phyloP scores from a whole-genome alignment of 1,140 invertebrate genomes.

The Tetramorium parvispinum region DNA sequence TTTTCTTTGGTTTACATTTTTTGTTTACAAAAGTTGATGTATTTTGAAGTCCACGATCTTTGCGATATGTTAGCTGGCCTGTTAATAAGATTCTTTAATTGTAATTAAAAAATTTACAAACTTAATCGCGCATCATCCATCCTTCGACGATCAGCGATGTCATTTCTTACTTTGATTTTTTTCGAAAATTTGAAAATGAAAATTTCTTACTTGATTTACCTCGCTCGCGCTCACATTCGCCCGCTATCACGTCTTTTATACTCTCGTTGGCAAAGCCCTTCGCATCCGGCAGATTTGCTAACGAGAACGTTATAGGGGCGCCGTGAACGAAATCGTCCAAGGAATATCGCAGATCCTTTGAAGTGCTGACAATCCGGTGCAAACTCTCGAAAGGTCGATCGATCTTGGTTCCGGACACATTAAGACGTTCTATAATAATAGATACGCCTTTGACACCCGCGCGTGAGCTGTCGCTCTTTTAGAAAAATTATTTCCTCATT shows the following conservation, averaged over 20 bases:
- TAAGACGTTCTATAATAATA: constrained; percentile 53
- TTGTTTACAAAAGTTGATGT: neutral
- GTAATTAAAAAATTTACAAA: neutral
- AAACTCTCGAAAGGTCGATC: constrained; percentile 67
- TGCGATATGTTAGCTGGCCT: too few relatives aligned
- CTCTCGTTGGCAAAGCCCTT: neutral
- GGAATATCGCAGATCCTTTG: constrained; percentile 61
- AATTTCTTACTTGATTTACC: neutral
- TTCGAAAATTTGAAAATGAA: neutral
- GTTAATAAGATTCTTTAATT: neutral
- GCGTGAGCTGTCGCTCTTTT: constrained; percentile 29
- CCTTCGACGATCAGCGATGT: neutral
- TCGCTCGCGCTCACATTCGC: neutral
- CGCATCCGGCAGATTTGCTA: constrained; percentile 42
- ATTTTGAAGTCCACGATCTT: neutral
- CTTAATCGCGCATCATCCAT: neutral
- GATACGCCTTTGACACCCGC: constrained; percentile 8
- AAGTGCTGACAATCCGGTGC: constrained; percentile 52
- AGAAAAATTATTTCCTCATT: constrained; percentile 67
- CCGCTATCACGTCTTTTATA: constrained; percentile 10
- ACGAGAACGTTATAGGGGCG: constrained; percentile 51
- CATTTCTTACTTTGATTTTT: too few relatives aligned
- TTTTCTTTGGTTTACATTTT: neutral
- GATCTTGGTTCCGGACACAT: constrained; percentile 72
- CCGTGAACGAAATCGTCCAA: neutral